Base-by-base conservation (phyloP, 2,113 vertebrate genomes). In the Malaclemys terrapin region DNA sequence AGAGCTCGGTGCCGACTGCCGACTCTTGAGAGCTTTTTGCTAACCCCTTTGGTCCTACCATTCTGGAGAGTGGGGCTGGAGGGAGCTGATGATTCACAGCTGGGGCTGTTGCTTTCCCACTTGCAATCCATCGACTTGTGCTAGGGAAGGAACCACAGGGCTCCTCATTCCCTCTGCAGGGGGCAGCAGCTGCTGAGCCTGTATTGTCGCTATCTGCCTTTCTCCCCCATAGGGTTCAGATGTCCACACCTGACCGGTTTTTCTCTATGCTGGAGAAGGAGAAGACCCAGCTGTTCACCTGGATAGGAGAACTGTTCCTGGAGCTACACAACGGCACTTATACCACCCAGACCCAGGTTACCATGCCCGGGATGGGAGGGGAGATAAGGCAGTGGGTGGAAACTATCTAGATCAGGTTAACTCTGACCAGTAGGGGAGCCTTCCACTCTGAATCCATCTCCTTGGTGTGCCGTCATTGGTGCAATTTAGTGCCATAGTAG, bases 291-390 rank as follows among this genome's bases (percentile, higher is more conserved):
- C 98, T 99, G 82, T 99, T 99, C 91, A 99, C 98, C 0, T 99
- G 99, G 99, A 98, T 98, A 9, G 45, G 45, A 45, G 99, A 99
- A 95, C 99, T 99, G 59, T 99, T 99, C 94, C 97, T 99, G 0
- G 99, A 99, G 96, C 97, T 99, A 85, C 99, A 99, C 97, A 99
- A 99, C 0, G 99, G 99, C 95, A 99, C 99, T 0, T 99, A 99
- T 90, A 99, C 99, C 75, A 99, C 99, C 1, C 99, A 99, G 38
- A 99, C 99, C 16, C 98, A 99, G 99, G 99, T 99, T 56, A 96
- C 95, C 35, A 29, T 57, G 50, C 47, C 47, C 14, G 27, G n/a
- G 10, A 47, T 52, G 59, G 82, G 85, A 10, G 10, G 0, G 0
- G 0, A 19, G 6, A 0, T 20, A 1, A 57, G 20, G 8, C 0